phyloP scores from a whole-genome alignment of 64 coral and sea anemone genomes.

The Acropora yongei region DNA sequence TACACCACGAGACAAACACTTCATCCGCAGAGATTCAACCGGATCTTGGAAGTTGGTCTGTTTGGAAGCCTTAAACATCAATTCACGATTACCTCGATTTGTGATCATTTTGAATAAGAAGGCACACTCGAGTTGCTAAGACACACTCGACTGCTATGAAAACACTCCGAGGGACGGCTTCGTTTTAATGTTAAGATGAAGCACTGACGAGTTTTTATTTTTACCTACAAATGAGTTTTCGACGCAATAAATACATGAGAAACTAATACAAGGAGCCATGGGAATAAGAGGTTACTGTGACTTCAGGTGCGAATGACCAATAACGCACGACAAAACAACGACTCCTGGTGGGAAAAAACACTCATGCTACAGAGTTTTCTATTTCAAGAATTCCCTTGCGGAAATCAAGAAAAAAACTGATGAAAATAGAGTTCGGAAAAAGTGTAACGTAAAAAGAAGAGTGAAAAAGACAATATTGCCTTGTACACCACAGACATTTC shows the following conservation, averaged over 20 bases:
- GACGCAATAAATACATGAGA: background rate
- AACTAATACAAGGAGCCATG: background rate
- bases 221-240: background rate
- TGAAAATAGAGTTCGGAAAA: too few relatives aligned
- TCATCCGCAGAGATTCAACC: slow-evolving; percentile 15
- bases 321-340: background rate
- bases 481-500: too few relatives aligned
- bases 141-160: background rate
- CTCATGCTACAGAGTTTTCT: background rate
- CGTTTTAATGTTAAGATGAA: background rate
- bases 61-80: slow-evolving; percentile 27
- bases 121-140: too few relatives aligned
- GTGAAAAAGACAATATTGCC: too few relatives aligned
- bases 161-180: background rate
- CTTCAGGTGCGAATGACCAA: slow-evolving; percentile 9
- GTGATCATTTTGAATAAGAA: slow-evolving; percentile 47
- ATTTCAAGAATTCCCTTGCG: background rate
- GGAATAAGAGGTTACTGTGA: background rate
- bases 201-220: background rate
- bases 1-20: slow-evolving; percentile 61
- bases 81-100: slow-evolving; percentile 36
- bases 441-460: too few relatives aligned
- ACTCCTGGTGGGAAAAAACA: background rate
- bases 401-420: background rate
- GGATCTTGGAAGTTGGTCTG: slow-evolving; percentile 44